phyloP scores from a whole-genome alignment of 2,113 vertebrate species.

The Aegithalos caudatus region DNA sequence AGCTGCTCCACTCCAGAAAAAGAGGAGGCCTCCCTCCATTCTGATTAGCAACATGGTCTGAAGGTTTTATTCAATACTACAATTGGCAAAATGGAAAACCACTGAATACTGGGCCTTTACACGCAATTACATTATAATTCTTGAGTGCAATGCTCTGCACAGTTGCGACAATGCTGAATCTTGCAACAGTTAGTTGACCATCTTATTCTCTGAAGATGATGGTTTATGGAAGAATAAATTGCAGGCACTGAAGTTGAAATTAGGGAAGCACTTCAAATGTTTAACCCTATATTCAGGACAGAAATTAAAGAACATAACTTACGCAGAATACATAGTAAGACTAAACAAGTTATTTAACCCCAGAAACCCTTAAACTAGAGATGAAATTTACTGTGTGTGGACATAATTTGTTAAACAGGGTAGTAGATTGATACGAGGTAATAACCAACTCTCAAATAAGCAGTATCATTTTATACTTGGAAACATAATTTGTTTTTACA shows the following conservation, averaged over 20 bases:
- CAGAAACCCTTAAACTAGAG: background rate
- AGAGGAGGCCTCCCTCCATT: background rate
- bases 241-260: background rate
- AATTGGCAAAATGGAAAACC: background rate
- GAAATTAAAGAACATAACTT: background rate
- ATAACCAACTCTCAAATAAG: background rate
- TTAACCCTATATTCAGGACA: background rate
- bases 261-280: background rate
- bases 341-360: background rate
- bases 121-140: background rate
- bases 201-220: background rate
- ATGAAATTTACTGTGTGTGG: background rate
- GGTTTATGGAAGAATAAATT: background rate
- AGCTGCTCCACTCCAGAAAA: slow-evolving; percentile 15
- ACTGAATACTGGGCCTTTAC: background rate
- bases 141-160: background rate
- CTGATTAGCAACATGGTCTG: background rate
- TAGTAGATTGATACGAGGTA: background rate
- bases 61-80: background rate
- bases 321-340: background rate
- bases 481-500: background rate
- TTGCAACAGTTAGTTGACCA: background rate
- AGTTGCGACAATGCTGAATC: background rate
- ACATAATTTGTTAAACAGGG: background rate
- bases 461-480: background rate